Base-by-base conservation (phyloP, 2,113 vertebrate species). In the Nanger granti region DNA sequence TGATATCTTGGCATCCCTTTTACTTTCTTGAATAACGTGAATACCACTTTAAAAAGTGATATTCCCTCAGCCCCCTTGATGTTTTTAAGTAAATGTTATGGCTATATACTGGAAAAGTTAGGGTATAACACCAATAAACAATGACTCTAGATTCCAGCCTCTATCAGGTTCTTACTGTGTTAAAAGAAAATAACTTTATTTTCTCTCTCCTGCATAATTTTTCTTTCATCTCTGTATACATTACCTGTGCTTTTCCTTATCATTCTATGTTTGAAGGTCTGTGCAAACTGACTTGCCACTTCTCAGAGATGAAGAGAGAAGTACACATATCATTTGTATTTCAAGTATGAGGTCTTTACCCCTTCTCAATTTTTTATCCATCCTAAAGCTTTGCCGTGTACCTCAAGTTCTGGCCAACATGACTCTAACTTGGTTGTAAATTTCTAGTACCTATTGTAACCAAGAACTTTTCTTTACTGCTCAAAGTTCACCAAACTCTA, bases 341-440 rank as follows among this genome's bases (percentile, higher is more conserved):
- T 96, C 49, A 95, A 79, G 8, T 64, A 62, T 54, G 73, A 79
- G 26, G 9, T 73, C 37, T 15, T 94, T 91, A 8, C 22, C 22
- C 41, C 91, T 66, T 94, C 64, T 93, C 20, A 82, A 15, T 91
- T 97, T 49, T 96, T 95, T 91, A 60, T 52, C n/a, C 11, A 86
- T 96, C 92, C 60, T 79, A 93, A 95, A 76, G 62, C 22, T 89
- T 87, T 79, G 17, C 26, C 28, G 85, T 94, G 80, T 97, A 94
- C 8, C 87, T 82, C 52, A 96, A 80, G 28, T 92, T 96, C 49
- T 87, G 31, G 55, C 17, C 47, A 87, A 79, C 26, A 82, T 17
- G 12, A 87, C 54, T 95, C 64, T 93, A 79, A 95, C 5, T 26
- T 59, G 18, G 20, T 82, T 57, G 41, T 95, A 54, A 86, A 28